A percentile compares a stretch with the other conserved stretches of the same genome.
Conservation (phyloP, 2,113 vertebrate species). For the Tringa solitaria region DNA sequence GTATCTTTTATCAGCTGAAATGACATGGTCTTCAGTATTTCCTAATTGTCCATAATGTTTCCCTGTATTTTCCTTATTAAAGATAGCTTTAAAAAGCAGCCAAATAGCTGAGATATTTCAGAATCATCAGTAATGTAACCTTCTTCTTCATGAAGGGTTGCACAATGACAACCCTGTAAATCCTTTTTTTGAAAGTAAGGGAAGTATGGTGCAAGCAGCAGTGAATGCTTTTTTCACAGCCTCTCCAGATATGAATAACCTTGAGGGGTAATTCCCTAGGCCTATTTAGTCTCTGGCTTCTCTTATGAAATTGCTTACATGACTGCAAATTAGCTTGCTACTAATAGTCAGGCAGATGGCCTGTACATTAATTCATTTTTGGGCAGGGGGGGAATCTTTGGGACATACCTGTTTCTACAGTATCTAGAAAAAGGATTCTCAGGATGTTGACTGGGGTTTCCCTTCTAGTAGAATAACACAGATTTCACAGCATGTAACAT, state of each 20-base stretch:
- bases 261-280: background rate
- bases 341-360: background rate
- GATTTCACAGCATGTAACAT: background rate
- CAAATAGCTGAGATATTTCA: background rate
- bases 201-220: background rate
- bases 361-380: background rate
- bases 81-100: slow-evolving; percentile 1
- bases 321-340: background rate
- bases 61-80: slow-evolving; percentile 14
- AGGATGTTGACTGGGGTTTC: background rate
- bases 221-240: background rate
- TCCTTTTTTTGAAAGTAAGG: background rate
- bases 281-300: background rate
- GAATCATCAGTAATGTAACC: background rate
- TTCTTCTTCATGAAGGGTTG: background rate
- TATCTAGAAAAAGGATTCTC: background rate
- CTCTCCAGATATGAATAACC: background rate
- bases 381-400: background rate
- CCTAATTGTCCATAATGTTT: slow-evolving; percentile 32
- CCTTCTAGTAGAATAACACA: background rate
- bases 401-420: background rate
- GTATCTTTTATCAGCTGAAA: slow-evolving; percentile 17
- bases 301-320: background rate
- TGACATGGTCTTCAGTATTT: slow-evolving; percentile 30
- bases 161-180: background rate